Evolutionary conservation across 1,140 invertebrate genomes (phyloP), one percentile per base, ranked within the genome.

Genomic region (Pseudobourletiella spinata): DNA sequence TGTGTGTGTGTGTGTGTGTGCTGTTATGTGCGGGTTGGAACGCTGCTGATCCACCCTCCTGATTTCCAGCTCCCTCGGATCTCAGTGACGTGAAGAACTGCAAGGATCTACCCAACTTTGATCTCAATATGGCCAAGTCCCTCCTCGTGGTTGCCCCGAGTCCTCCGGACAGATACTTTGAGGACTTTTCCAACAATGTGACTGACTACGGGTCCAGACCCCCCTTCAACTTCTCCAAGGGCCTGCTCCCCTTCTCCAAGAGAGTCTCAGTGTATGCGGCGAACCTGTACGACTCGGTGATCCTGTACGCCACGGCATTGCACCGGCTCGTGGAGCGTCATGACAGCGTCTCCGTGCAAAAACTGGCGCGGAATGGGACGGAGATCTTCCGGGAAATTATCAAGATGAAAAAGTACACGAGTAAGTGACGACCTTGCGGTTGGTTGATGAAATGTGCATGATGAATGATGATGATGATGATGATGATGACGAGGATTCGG

Each of bases 261-360:
- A 72, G 90, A 75, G 85, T 96, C 8, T 87, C 92, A 11, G 87
- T 96, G 55, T 92, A 94, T 74, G 95, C 95, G 15, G 89, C 93
- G 1, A 95, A 98, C 77, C 78, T 98, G 39, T 98, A 96, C 75
- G 95, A 98, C 78, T 91, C 94, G 1, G 87, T 98, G 0, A 86
- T 86, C 71, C 74, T 98, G 0, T 99, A 98, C 74, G 91, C 92
- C 1, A 80, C 79, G 64, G 91, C 93, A 1, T 77, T 97, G 43
- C 80, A 92, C 68, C 79, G 85, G 65, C 74, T 93, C 0, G 43
- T 59, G 22, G 46, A 39, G 74, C 74, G 62, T 58, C 16, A 25
- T 4, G 11, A 35, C 8, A 75, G 85, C 56, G 75, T 79, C 44
- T 76, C 83, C 66, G 76, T 95, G 70, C 79, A 82, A 63, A 80